Base-by-base conservation (phyloP, 2,797 vertebrate species). In the Poeciliopsis turneri region DNA sequence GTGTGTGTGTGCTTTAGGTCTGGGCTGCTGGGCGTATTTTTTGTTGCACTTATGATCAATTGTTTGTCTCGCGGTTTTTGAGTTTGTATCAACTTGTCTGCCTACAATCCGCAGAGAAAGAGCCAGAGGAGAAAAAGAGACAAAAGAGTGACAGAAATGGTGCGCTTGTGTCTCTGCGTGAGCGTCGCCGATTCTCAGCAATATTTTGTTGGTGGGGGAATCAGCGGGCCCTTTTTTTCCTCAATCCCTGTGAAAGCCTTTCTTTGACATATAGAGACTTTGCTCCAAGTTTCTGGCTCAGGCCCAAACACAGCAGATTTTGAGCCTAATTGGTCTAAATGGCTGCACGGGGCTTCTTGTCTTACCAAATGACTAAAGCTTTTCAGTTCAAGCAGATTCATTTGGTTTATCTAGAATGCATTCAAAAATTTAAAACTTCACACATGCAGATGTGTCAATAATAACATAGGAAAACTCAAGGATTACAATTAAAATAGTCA, bases 281-380 rank as follows among this genome's bases (percentile, higher is more conserved):
- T 89, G 73, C 82, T 88, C 79, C 76, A 89, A 89, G 90, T 88
- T 82, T 81, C 86, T 89, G 90, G 93, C 91, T 88, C 86, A 79
- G 78, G 45, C 86, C 87, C 87, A 90, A 86, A 88, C 25, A 73
- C 18, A 15, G 88, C 91, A 91, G 87, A 92, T 90, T 93, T 91
- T 72, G 45, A 89, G 84, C 77, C 83, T 93, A 95, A 94, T 93
- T 94, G 91, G 91, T 84, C 86, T 75, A 89, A 93, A 90, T 86
- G 89, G 92, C 89, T 92, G 88, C 43, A 39, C 89, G 89, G 79
- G 84, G 89, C 85, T 80, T 84, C 86, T 90, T 85, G 83, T 89
- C 82, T 89, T 89, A 82, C 80, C 77, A 89, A 88, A 91, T 87
- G 85, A 89, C 83, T 87, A 76, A 76, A 76, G 82, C 47, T 77